These are phyloP conservation scores for Hypsibius dujardini DNA, from an alignment of 1,140 invertebrate species.

Conservation along the genomic window DNA sequence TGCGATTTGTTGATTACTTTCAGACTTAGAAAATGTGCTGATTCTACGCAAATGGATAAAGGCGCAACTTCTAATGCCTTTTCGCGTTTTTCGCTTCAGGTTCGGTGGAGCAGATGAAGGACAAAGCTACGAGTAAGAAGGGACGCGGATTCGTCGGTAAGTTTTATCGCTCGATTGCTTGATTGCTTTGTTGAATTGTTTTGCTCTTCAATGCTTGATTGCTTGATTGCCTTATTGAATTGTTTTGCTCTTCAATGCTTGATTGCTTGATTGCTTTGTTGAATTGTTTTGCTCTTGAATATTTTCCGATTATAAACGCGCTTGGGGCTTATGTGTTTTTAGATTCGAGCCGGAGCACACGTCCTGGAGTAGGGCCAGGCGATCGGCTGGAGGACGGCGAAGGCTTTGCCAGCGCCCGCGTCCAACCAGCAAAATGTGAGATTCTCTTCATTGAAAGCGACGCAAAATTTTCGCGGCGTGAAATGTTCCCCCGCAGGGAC, in stretches of 20 bases:
- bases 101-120: constrained; percentile 63
- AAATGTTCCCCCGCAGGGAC: too few species aligned
- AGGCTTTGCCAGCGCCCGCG: constrained; percentile 51
- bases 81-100: background rate
- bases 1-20: too few species aligned
- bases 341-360: constrained; percentile 27
- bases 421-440: constrained; percentile 73
- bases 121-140: constrained; percentile 81
- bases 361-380: constrained; percentile 40
- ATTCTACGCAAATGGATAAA: background rate
- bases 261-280: too few species aligned
- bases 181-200: too few species aligned
- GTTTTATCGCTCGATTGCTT: constrained; percentile 24
- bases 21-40: background rate
- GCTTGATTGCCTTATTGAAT: too few species aligned
- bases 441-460: background rate
- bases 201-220: too few species aligned
- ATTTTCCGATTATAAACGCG: too few species aligned
- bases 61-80: background rate
- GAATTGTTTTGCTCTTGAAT: too few species aligned
- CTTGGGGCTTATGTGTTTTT: constrained; percentile 23
- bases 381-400: constrained; percentile 66
- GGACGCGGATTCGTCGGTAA: constrained; percentile 69
- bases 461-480: too few species aligned
- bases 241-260: too few species aligned